Conservation (phyloP, 2,888 invertebrate species). For the Thysanoteuthis rhombus region DNA sequence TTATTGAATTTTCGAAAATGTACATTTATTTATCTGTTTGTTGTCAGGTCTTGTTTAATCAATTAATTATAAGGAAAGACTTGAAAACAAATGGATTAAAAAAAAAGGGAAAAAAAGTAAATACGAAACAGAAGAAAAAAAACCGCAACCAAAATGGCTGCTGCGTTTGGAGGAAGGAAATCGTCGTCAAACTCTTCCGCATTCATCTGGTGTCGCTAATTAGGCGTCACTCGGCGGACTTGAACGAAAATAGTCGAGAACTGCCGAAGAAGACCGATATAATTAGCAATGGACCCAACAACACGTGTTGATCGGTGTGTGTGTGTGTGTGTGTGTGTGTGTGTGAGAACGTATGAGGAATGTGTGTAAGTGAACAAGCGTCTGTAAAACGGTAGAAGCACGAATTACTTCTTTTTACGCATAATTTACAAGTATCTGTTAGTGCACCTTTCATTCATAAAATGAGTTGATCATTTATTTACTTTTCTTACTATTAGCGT, state of each 20-base stretch:
- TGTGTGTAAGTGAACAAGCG: too few species aligned
- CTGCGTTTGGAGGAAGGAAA: neutral
- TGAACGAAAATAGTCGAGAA: neutral
- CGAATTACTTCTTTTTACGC: too few species aligned
- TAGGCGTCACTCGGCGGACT: neutral
- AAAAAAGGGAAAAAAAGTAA: neutral
- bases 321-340: neutral
- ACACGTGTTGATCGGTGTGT: neutral
- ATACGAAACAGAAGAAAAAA: neutral
- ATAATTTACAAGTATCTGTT: too few species aligned
- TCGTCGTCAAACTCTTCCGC: neutral
- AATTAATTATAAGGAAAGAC: neutral
- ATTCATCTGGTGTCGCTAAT: neutral
- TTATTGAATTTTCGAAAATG: too few species aligned
- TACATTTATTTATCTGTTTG: too few species aligned
- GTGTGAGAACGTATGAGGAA: too few species aligned
- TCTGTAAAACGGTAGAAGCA: too few species aligned
- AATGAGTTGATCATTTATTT: too few species aligned
- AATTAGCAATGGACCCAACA: too few species aligned
- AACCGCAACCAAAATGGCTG: neutral
- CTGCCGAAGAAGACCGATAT: neutral
- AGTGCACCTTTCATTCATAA: too few species aligned
- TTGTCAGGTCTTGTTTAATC: neutral
- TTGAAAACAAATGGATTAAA: too few species aligned
- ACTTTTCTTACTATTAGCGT: too few species aligned